phyloP scores from a whole-genome alignment of 2,888 invertebrate genomes.

The Limnephilus rhombicus region DNA sequence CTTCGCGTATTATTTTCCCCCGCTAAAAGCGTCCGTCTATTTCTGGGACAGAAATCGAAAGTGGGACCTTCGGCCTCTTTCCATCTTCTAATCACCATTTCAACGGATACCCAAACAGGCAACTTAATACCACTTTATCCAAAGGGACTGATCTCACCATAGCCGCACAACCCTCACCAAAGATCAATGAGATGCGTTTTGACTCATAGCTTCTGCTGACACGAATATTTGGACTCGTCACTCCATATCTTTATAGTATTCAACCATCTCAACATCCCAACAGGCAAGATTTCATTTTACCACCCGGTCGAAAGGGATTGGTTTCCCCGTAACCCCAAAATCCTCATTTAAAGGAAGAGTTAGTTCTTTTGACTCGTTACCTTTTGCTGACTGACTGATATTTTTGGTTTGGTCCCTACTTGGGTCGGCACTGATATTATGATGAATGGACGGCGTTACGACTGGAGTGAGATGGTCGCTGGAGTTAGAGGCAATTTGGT shows the following conservation, averaged over 20 bases:
- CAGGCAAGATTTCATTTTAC: not conserved
- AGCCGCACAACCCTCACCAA: not conserved
- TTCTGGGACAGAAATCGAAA: slow-evolving; percentile 53
- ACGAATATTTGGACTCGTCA: not conserved
- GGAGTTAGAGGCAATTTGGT: slow-evolving; percentile 43
- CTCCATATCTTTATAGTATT: not conserved
- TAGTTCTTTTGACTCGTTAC: not conserved
- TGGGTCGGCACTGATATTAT: slow-evolving; percentile 5
- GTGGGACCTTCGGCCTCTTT: slow-evolving; percentile 40
- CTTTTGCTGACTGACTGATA: not conserved
- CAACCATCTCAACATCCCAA: not conserved
- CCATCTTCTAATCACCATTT: not conserved
- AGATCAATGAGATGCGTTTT: not conserved
- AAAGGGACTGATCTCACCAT: not conserved
- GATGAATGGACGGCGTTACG: slow-evolving; percentile 13
- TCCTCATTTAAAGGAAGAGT: not conserved
- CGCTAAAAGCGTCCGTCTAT: slow-evolving; percentile 52
- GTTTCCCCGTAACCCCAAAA: not conserved
- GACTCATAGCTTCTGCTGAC: not conserved
- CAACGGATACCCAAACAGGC: not conserved
- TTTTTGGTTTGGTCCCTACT: not conserved
- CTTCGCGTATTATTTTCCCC: slow-evolving; percentile 50
- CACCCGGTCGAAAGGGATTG: not conserved
- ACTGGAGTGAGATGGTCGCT: slow-evolving; percentile 25
- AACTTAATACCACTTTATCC: not conserved